phyloP scores from a whole-genome alignment of 30 jellyfish, hydroid and myxozoan genomes.

The Chrysaora quinquecirrha region DNA sequence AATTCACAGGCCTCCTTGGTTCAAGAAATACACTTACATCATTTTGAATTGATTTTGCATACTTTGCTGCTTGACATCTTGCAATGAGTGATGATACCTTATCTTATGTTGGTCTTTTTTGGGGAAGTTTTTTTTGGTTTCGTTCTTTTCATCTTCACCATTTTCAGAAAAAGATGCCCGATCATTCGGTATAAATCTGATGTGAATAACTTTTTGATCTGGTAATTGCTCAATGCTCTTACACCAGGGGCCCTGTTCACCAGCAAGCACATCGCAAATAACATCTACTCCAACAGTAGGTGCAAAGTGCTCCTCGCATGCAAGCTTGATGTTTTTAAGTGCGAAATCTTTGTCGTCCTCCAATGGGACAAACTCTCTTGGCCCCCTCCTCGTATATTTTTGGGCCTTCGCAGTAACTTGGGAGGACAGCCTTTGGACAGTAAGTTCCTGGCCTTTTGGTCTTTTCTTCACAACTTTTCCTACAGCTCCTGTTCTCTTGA shows the following conservation, averaged over 20 bases:
- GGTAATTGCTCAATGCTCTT: not conserved
- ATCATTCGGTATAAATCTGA: slow-evolving; percentile 15
- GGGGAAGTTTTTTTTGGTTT: not conserved
- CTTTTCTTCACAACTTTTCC: not conserved
- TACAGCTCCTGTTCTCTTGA: not conserved
- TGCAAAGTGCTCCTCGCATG: slow-evolving; percentile 1
- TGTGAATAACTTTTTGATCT: slow-evolving; percentile 24
- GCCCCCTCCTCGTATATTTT: slow-evolving; percentile 5
- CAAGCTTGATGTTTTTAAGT: not conserved
- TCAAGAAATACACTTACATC: not conserved
- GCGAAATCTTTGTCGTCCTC: not conserved
- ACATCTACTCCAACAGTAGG: slow-evolving; percentile 1
- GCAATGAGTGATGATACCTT: slow-evolving; percentile 4
- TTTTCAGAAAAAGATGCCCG: not conserved
- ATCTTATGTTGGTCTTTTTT: slow-evolving; percentile 5
- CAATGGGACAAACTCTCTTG: not conserved
- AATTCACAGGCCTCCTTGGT: slow-evolving; percentile 5
- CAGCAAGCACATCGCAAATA: slow-evolving; percentile 27
- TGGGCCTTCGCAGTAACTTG: not conserved
- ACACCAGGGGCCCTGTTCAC: slow-evolving; percentile 53
- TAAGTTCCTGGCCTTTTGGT: not conserved
- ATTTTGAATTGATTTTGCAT: not conserved
- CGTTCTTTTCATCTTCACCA: not conserved
- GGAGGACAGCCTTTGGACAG: slow-evolving; percentile 4
- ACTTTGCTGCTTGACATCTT: not conserved